phyloP scores from a whole-genome alignment of 2,797 vertebrate species.

The Rallus crepitans region DNA sequence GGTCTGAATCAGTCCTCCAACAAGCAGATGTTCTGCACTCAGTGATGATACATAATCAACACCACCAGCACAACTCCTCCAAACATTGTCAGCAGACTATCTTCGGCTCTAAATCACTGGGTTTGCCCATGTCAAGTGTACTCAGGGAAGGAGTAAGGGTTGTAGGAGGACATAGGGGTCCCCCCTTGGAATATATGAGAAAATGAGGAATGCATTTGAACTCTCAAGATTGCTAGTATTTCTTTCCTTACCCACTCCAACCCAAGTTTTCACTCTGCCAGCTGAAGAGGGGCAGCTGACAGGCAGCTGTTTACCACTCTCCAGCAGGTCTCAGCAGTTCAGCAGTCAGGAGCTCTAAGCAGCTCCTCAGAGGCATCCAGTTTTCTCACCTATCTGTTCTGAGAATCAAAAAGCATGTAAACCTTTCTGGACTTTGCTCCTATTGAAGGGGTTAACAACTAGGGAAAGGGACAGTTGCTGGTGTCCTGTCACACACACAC shows the following conservation, averaged over 20 bases:
- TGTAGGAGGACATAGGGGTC: background rate
- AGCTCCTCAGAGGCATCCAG: background rate
- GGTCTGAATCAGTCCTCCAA: background rate
- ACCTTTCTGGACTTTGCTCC: background rate
- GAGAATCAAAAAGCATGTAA: background rate
- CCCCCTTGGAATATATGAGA: background rate
- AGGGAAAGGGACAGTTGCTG: background rate
- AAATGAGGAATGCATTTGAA: background rate
- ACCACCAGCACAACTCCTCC: background rate
- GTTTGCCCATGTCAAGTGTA: background rate
- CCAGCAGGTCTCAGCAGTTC: background rate
- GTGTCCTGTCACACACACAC: rapidly evolving
- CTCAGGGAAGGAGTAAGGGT: background rate
- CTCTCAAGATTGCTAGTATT: background rate
- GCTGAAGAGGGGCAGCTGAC: background rate
- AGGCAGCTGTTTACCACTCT: background rate
- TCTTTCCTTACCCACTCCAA: background rate
- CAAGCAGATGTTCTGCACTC: background rate
- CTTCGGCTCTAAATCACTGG: background rate
- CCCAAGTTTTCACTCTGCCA: background rate
- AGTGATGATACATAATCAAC: background rate
- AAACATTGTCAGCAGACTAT: background rate
- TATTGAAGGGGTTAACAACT: background rate
- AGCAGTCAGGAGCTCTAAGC: background rate
- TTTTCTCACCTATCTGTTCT: background rate